Percentiles rank a stretch among this genome's conserved stretches.
Evolutionary conservation across 1,140 invertebrate species (phyloP).

Genomic region (Notospermus geniculatus): DNA sequence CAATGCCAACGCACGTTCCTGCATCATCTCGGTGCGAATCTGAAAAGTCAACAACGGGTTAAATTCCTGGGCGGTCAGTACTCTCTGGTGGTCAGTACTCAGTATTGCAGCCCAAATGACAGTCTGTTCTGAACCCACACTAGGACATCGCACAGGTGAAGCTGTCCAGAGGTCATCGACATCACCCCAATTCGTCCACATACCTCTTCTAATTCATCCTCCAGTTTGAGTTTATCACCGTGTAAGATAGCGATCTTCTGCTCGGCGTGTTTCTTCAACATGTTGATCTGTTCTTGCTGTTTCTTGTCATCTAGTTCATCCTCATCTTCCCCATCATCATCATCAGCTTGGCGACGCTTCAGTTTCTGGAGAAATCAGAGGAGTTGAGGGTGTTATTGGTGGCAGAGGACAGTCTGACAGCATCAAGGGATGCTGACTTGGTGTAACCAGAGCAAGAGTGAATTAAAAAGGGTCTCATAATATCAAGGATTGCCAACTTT

Average conservation of each 20-base stretch:
- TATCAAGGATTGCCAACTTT: too few relatives aligned
- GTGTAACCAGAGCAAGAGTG: too few relatives aligned
- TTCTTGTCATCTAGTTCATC: constrained; percentile 42
- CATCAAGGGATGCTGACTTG: too few relatives aligned
- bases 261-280: constrained; percentile 47
- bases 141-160: too few relatives aligned
- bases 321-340: constrained; percentile 36
- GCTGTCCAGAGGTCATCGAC: too few relatives aligned
- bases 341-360: constrained; percentile 5
- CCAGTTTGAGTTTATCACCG: constrained; percentile 42
- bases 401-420: too few relatives aligned
- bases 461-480: too few relatives aligned
- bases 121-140: too few relatives aligned
- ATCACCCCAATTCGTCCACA: constrained; percentile 3
- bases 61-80: too few relatives aligned
- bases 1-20: constrained; percentile 43
- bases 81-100: too few relatives aligned
- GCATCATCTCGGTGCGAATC: constrained; percentile 50
- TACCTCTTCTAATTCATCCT: constrained; percentile 48
- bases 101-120: too few relatives aligned
- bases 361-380: constrained; percentile 7
- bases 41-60: too few relatives aligned
- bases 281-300: constrained; percentile 29
- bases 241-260: constrained; percentile 45
- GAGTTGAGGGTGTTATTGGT: neutral